Evolutionary conservation across 2,888 invertebrate species (phyloP).

Genomic region (Lydus trimaculatus): DNA sequence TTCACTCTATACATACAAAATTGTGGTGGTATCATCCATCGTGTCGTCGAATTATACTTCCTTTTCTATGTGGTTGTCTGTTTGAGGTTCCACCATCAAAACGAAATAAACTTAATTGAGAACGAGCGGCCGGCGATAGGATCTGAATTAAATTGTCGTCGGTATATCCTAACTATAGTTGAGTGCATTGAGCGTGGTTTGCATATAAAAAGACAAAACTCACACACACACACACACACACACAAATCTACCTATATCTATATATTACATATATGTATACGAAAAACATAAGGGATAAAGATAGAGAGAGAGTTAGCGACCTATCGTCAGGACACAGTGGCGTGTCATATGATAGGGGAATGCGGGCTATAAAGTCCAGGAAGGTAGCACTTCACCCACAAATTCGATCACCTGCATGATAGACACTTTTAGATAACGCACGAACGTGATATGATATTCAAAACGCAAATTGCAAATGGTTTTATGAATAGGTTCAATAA

Average conservation of each 20-base stretch:
- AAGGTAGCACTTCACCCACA: slow-evolving; percentile 32
- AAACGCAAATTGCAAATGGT: background rate
- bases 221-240: slow-evolving; percentile 7
- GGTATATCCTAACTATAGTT: slow-evolving; percentile 34
- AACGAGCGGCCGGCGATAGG: slow-evolving; percentile 50
- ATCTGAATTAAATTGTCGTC: slow-evolving; percentile 48
- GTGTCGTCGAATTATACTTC: background rate
- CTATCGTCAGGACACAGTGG: slow-evolving; percentile 43
- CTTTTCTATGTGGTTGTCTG: background rate
- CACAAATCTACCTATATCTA: background rate
- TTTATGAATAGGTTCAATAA: slow-evolving; percentile 53
- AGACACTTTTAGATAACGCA: slow-evolving; percentile 16
- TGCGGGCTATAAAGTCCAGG: slow-evolving; percentile 38
- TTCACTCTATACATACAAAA: background rate
- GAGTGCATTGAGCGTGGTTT: slow-evolving; percentile 43
- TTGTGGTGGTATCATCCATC: background rate
- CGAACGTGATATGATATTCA: slow-evolving; percentile 23
- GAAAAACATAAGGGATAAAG: background rate
- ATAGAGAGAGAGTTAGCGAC: slow-evolving; percentile 34
- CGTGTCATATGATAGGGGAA: slow-evolving; percentile 44
- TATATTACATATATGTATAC: background rate
- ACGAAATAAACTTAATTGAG: slow-evolving; percentile 54
- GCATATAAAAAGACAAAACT: slow-evolving; percentile 42
- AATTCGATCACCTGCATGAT: slow-evolving; percentile 44
- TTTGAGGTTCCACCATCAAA: slow-evolving; percentile 40